phyloP scores from a whole-genome alignment of 2,797 vertebrate species.

The Gymnothorax reevesii region DNA sequence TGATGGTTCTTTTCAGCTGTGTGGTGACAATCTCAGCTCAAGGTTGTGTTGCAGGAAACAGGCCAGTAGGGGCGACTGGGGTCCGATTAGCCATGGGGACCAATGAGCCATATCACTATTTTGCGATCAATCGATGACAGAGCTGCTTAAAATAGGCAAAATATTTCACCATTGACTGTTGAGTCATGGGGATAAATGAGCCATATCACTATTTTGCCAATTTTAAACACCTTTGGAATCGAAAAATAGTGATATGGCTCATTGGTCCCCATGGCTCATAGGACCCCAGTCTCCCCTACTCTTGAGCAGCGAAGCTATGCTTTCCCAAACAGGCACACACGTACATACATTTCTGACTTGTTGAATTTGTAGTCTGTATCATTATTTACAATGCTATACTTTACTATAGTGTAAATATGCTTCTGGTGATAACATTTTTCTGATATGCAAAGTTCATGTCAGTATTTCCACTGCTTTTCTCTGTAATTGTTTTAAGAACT shows the following conservation, averaged over 20 bases:
- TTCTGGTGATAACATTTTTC: background rate
- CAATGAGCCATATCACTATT: no score
- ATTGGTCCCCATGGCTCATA: no score
- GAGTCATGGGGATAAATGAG: no score
- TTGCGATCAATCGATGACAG: no score
- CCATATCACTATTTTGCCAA: no score
- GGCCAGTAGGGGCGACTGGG: no score
- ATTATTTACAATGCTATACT: background rate
- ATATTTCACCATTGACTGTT: no score
- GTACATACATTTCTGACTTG: background rate
- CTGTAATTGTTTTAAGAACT: background rate
- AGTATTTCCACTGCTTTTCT: background rate
- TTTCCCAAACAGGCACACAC: background rate
- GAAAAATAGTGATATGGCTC: no score
- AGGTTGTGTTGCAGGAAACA: background rate
- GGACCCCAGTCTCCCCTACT: no score
- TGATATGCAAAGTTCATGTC: background rate
- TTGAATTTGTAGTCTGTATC: background rate
- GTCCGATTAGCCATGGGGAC: no score
- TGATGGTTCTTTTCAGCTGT: background rate
- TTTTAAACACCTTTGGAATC: no score
- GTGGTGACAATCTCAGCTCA: background rate
- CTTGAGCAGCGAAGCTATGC: background rate
- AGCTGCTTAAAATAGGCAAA: no score
- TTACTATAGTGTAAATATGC: background rate